phyloP scores from a whole-genome alignment of 2,888 invertebrate genomes.

The Micoletzkya japonica region DNA sequence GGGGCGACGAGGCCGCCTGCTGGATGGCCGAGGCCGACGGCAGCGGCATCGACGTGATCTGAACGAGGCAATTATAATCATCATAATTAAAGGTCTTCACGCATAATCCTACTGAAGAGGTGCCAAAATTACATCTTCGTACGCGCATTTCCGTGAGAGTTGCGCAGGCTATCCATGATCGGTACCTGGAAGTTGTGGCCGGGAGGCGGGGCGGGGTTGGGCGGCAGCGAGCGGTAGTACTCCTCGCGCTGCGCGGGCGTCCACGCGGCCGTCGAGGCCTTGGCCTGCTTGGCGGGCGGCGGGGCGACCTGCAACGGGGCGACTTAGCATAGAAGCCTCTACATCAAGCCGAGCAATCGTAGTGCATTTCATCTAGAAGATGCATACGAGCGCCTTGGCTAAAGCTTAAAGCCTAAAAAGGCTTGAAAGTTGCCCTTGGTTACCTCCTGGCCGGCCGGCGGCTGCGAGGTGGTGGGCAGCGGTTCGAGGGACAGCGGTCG shows the following conservation, averaged over 20 bases:
- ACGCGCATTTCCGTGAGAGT: too few species aligned
- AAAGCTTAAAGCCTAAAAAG: too few species aligned
- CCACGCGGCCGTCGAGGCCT: constrained; percentile 37
- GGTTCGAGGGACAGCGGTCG: constrained; percentile 26
- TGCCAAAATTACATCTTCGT: too few species aligned
- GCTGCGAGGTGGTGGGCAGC: background rate
- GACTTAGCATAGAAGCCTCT: too few species aligned
- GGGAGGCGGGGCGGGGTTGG: constrained; percentile 51
- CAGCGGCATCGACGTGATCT: constrained; percentile 37
- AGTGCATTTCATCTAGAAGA: background rate
- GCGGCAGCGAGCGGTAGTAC: constrained; percentile 46
- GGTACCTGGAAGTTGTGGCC: constrained; percentile 50
- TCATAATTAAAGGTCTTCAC: too few species aligned
- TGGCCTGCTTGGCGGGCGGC: constrained; percentile 39
- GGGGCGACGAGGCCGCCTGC: constrained; percentile 1
- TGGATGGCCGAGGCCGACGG: constrained; percentile 26
- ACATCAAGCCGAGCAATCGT: background rate
- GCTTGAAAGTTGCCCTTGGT: too few species aligned
- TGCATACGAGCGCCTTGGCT: background rate
- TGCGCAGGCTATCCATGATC: background rate
- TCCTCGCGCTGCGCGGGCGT: constrained; percentile 37
- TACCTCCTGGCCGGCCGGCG: background rate
- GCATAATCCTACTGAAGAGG: too few species aligned
- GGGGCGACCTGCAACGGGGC: constrained; percentile 11
- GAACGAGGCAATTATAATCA: too few species aligned